Percentiles rank a stretch among this genome's conserved stretches.
phyloP scores from a whole-genome alignment of 2,797 vertebrate species.

The Coregonus suidteri region DNA sequence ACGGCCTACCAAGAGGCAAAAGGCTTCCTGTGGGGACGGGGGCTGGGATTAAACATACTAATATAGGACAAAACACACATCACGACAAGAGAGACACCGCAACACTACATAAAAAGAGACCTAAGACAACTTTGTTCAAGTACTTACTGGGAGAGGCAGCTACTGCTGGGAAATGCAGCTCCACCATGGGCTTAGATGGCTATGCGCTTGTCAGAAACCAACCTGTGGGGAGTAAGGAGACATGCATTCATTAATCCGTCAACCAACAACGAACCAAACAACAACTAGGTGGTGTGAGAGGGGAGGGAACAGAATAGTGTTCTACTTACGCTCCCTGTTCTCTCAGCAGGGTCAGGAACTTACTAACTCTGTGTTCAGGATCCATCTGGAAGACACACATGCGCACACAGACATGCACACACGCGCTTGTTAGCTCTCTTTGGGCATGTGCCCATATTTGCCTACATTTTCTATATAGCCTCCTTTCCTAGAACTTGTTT shows the following conservation, averaged over 20 bases:
- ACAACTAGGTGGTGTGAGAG: not conserved
- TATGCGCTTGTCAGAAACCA: conserved; percentile 40
- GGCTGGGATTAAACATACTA: too few species aligned
- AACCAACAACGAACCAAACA: not conserved
- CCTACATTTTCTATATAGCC: too few species aligned
- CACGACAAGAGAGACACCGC: too few species aligned
- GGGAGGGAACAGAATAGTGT: not conserved
- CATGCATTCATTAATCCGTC: not conserved
- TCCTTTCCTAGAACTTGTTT: too few species aligned
- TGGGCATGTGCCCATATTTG: too few species aligned
- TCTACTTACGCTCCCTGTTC: conserved; percentile 89
- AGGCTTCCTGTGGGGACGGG: too few species aligned
- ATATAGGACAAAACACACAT: too few species aligned
- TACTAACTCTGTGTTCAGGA: conserved; percentile 85
- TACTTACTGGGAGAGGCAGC: conserved; percentile 60
- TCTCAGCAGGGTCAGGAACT: conserved; percentile 89
- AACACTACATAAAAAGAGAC: too few species aligned
- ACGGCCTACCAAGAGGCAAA: too few species aligned
- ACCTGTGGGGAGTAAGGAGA: conserved; percentile 47
- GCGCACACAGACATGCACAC: not conserved
- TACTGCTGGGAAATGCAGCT: conserved; percentile 39
- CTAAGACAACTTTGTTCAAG: not conserved
- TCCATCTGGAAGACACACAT: conserved; percentile 81
- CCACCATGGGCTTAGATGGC: conserved; percentile 47
- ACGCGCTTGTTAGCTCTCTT: not conserved